Evolutionary conservation across 2,888 invertebrate species (phyloP), one percentile per base, ranked within the genome.

Genomic region (Brenthis hecate): DNA sequence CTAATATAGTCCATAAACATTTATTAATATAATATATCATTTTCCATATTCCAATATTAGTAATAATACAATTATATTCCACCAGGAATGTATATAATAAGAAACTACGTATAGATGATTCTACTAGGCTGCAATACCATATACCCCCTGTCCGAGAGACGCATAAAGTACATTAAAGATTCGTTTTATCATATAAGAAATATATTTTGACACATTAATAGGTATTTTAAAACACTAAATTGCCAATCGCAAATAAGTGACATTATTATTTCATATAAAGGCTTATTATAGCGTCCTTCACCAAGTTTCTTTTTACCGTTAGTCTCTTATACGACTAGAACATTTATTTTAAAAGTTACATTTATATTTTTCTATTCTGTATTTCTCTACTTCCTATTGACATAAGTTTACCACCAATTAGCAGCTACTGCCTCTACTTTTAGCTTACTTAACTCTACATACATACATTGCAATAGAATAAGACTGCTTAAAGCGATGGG

Each of bases 321-420:
- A 87, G 84, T 87, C 84, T 81, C 92, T 92, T 91, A 91, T 62
- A 75, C 77, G 80, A 85, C 89, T 92, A 92, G 78, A 88, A 92
- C 87, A 89, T 91, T 90, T 87, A 88, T 75, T 80, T 82, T 84
- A 77, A 88, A 85, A 82, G 84, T 87, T 88, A 89, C 81, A 84
- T 85, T 85, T 80, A 83, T 81, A 80, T 83, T 85, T 86, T 87
- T 79, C 85, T 91, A 87, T 86, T 85, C 85, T 87, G 81, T 85
- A 83, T 75, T 85, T 81, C 81, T 77, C 92, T 91, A 91, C 87
- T 85, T 81, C 82, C 90, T 91, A 91, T 89, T 82, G 89, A 92
- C 92, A 91, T 91, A 92, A 92, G 91, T 92, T 92, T 92, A 92
- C 92, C 92, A 92, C 83, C 92, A 91, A 92, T 82, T 84, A 83